Evolutionary conservation across 2,797 vertebrate genomes (phyloP).

Genomic region (Myioborus miniatus): DNA sequence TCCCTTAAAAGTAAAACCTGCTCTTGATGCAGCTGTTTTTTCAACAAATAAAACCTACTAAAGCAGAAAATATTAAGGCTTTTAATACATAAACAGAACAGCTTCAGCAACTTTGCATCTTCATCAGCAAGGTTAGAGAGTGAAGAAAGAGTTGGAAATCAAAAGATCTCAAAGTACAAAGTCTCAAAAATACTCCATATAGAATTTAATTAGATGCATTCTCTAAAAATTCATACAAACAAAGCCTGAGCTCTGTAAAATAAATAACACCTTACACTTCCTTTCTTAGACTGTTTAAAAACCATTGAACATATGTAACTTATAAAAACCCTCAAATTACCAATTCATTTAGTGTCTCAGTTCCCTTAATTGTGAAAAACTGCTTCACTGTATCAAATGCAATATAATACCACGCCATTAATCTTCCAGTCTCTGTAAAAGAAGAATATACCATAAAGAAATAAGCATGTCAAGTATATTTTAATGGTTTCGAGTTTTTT

Average conservation of each 20-base stretch:
- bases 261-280: not conserved
- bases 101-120: not conserved
- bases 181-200: not conserved
- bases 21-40: not conserved
- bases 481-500: not conserved
- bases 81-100: not conserved
- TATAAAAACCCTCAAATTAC: slow-evolving; percentile 72
- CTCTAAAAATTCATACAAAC: not conserved
- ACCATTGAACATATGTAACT: not conserved
- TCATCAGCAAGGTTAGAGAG: not conserved
- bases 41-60: not conserved
- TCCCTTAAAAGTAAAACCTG: not conserved
- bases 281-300: not conserved
- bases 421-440: slow-evolving; percentile 86
- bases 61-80: not conserved
- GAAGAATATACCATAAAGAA: slow-evolving; percentile 54
- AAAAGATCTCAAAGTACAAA: not conserved
- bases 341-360: slow-evolving; percentile 90
- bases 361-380: slow-evolving; percentile 85
- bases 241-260: not conserved
- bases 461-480: not conserved
- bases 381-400: slow-evolving; percentile 95
- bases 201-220: not conserved
- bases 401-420: slow-evolving; percentile 95
- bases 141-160: not conserved